Base-by-base conservation (phyloP, 2,888 invertebrate genomes). In the Xestia ashworthii region DNA sequence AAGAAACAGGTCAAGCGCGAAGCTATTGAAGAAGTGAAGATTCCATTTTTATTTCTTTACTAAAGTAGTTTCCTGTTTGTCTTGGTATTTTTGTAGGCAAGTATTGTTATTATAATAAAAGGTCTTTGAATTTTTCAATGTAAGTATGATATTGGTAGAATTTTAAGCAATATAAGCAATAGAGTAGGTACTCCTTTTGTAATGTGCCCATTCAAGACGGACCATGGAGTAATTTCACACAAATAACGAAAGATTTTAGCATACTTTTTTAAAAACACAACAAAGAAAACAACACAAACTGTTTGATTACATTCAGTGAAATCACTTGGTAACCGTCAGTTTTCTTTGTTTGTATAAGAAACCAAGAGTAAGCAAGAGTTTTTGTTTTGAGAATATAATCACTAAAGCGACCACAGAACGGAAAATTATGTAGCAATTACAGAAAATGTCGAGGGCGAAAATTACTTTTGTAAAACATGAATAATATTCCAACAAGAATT, bases 401-500 rank as follows among this genome's bases (percentile, higher is more conserved):
- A 86, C 85, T 65, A 84, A 83, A 82, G 67, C 80, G 74, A 78
- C 79, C 82, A 71, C 75, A 82, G 83, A 80, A 86, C 76, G 70
- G 76, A 88, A 86, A 91, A 91, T 91, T 88, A 86, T 88, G 82
- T 80, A 74, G 84, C 80, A 85, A 90, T 92, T 89, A 89, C 87
- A 84, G 78, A 85, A 89, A 87, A 84, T 85, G 84, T 84, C 65
- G 78, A 66, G 75, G 44, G 68, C 48, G 62, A 64, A 78, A 84
- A 87, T 85, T 86, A 87, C 84, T 88, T 83, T 86, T 85, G 78
- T 84, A 76, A 76, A 84, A 82, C 77, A 78, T 78, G 74, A 82
- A 82, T 84, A 41, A 41, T 80, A 82, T 87, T 78, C 53, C 71
- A 68, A 70, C 71, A 70, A 81, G 64, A 88, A 82, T 77, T 81